These are phyloP conservation scores for Oncorhynchus clarkii DNA, from an alignment of 2,113 vertebrate species.

Conservation along the genomic window DNA sequence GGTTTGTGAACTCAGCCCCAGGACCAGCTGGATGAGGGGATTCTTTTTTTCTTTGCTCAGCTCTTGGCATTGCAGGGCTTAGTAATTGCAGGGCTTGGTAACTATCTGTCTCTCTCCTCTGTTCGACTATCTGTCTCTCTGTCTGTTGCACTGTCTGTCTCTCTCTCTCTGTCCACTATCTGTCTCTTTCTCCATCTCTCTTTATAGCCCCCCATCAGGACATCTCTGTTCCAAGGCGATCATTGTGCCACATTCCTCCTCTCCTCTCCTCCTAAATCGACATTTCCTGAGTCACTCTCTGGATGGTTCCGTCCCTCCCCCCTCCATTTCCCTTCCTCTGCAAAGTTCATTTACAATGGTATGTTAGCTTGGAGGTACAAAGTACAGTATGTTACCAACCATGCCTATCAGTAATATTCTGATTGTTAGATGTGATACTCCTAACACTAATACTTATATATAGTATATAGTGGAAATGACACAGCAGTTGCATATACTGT, in stretches of 20 bases:
- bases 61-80: no score
- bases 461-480: no score
- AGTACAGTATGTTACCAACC: neutral
- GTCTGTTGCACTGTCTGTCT: slow-evolving; percentile 25
- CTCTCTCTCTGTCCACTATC: neutral
- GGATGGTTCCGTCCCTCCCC: no score
- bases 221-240: slow-evolving; percentile 31
- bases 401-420: no score
- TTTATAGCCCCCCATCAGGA: slow-evolving; percentile 17
- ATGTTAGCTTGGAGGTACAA: neutral
- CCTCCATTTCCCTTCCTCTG: slow-evolving; percentile 13
- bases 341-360: slow-evolving; percentile 29
- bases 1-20: no score
- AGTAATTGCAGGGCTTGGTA: no score
- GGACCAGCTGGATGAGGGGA: no score
- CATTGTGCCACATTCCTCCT: slow-evolving; percentile 8
- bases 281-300: slow-evolving; percentile 5
- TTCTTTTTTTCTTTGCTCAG: no score
- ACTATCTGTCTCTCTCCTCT: slow-evolving; percentile 42
- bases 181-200: neutral
- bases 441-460: no score
- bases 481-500: no score
- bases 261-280: slow-evolving; percentile 2
- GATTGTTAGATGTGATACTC: no score
- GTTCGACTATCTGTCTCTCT: slow-evolving; percentile 21